phyloP scores from a whole-genome alignment of 1,140 invertebrate genomes.

The Euura saliciscinereae region DNA sequence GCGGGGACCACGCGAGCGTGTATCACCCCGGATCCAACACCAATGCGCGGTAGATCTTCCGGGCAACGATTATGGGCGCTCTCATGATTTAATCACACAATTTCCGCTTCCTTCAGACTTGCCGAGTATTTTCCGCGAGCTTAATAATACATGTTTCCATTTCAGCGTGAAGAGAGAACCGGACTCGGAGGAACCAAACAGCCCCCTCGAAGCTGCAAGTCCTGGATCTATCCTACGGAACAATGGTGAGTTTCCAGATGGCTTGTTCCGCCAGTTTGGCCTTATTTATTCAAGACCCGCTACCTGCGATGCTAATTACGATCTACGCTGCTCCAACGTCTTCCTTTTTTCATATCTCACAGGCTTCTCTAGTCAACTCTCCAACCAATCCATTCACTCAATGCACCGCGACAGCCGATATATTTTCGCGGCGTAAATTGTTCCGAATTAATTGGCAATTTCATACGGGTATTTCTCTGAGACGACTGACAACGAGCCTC shows the following conservation, averaged over 20 bases:
- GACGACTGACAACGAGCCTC: constrained; percentile 16
- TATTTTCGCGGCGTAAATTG: too few relatives aligned
- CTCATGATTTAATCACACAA: not conserved
- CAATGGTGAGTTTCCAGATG: constrained; percentile 49
- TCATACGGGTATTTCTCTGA: constrained; percentile 17
- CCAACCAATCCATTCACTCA: too few relatives aligned
- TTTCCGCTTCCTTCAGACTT: constrained; percentile 8
- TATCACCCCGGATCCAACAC: too few relatives aligned
- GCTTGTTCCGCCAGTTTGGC: too few relatives aligned
- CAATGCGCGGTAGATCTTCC: too few relatives aligned
- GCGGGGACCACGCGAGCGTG: too few relatives aligned
- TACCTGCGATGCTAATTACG: too few relatives aligned
- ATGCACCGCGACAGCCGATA: too few relatives aligned
- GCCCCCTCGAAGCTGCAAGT: constrained; percentile 63
- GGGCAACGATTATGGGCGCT: not conserved
- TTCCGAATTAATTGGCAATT: constrained; percentile 14
- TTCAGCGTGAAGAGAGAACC: constrained; percentile 64
- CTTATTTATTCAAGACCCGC: too few relatives aligned
- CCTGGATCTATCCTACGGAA: constrained; percentile 58
- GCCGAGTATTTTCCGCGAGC: constrained; percentile 8
- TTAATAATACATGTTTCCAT: constrained; percentile 52
- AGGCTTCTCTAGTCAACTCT: too few relatives aligned
- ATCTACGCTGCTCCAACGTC: too few relatives aligned
- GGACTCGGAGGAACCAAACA: constrained; percentile 59
- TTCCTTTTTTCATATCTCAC: too few relatives aligned